Evolutionary conservation across 2,888 invertebrate species (phyloP).

Genomic region (Ectobius pallidus): DNA sequence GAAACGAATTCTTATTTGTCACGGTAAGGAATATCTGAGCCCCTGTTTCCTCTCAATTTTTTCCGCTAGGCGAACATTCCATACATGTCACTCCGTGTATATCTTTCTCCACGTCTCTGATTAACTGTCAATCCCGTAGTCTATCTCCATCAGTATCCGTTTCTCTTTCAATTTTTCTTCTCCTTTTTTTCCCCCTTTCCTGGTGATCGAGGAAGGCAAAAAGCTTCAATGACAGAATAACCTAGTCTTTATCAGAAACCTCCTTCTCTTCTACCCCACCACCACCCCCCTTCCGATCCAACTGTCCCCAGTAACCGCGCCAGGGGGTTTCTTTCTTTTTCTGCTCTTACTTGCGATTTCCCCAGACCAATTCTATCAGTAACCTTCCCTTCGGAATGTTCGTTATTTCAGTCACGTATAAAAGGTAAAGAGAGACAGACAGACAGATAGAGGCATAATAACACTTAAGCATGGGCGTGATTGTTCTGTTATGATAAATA

Average conservation of each 20-base stretch:
- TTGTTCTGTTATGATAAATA: no score
- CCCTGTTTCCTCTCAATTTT: no score
- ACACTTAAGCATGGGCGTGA: no score
- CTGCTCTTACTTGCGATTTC: constrained; percentile 43
- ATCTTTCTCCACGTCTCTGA: constrained; percentile 6
- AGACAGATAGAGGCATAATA: no score
- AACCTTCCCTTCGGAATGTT: background rate
- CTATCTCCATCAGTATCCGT: constrained; percentile 17
- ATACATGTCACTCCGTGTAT: background rate
- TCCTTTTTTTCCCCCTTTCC: background rate
- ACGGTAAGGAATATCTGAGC: no score
- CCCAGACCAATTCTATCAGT: constrained; percentile 29
- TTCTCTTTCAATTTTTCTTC: constrained; percentile 28
- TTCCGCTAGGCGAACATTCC: no score
- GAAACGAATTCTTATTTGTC: no score
- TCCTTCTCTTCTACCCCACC: background rate
- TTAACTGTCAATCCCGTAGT: constrained; percentile 16
- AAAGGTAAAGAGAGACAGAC: background rate
- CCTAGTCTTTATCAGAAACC: constrained; percentile 28
- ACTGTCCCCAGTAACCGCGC: background rate
- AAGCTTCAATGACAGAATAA: constrained; percentile 23
- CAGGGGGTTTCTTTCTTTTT: background rate
- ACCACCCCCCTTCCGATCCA: background rate
- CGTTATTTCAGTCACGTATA: background rate
- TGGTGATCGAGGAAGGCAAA: background rate